Evolutionary conservation across 2,113 vertebrate genomes (phyloP).

Genomic region (Heliornis fulica): DNA sequence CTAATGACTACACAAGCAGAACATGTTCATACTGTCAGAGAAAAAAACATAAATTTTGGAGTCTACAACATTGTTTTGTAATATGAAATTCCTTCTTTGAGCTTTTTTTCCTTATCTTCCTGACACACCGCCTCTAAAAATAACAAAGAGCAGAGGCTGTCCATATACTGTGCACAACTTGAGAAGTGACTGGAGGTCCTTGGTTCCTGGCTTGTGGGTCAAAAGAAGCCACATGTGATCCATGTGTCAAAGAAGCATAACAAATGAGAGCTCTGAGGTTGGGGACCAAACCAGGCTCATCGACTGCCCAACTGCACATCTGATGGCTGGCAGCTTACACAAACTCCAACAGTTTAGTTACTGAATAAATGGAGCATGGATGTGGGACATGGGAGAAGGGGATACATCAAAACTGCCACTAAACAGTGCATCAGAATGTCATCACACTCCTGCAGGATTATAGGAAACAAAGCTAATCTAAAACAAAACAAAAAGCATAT

Average conservation of each 20-base stretch:
- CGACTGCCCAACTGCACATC: not conserved
- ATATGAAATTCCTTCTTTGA: not conserved
- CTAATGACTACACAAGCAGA: not conserved
- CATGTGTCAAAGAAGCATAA: not conserved
- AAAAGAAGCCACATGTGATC: not conserved
- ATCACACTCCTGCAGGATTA: not conserved
- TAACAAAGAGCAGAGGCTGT: not conserved
- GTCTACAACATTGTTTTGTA: not conserved
- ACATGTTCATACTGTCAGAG: not conserved
- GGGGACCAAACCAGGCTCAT: not conserved
- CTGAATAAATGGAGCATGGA: not conserved
- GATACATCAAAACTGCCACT: not conserved
- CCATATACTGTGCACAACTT: not conserved
- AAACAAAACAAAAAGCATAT: not conserved
- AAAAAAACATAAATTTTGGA: not conserved
- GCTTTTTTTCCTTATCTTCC: not conserved
- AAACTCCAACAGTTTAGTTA: not conserved
- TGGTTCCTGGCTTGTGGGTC: not conserved
- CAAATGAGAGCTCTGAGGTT: not conserved
- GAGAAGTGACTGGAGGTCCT: not conserved
- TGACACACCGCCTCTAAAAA: not conserved
- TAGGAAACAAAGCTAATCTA: not conserved
- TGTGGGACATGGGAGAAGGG: not conserved
- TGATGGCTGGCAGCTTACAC: fast-evolving
- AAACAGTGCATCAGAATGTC: not conserved